Evolutionary conservation across 1,140 invertebrate species (phyloP), one percentile per base, ranked within the genome.

Genomic region (Lepidurus couesii): DNA sequence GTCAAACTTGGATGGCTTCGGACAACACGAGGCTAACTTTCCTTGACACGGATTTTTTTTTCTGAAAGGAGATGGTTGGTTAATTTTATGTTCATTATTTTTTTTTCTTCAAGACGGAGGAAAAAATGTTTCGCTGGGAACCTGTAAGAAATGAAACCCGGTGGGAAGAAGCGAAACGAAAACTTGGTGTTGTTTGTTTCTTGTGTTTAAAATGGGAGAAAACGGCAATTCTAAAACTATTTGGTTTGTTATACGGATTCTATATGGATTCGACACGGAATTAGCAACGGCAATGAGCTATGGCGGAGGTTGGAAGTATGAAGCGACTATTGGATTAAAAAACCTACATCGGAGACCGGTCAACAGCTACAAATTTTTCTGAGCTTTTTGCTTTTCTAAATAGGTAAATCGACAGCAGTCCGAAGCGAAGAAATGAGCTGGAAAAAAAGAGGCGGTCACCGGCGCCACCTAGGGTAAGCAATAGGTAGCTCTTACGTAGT

Each of bases 1-100:
- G 53, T 65, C 53, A 65, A 65, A 65, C 53, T 65, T 65, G 53
- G 53, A 65, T 65, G 53, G 53, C 53, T 65, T 65, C 53, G 53
- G 53, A 65, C 53, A 65, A 65, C 53, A 65, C 53, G 53, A 65
- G 53, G 53, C 53, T 65, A 65, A 65, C 53, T 65, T 65, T 65
- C 53, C 53, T 65, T 65, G 53, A 65, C 53, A 65, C 53, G 53
- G 53, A 21, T 65, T 65, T 65, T 21, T 53, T 53, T 65, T 65
- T 65, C n/a, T 65, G n/a, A 65, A 65, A 65, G 53, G 53, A 65
- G 53, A 65, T 65, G 53, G 53, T 11, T 65, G 16, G 8, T 13
- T 7, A 65, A 65, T 65, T 65, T 65, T 13, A 2, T n/a, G 53
- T 65, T 65, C 16, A 65, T 65, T 21, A 65, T 65, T 65, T 8